Conservation (phyloP, 2,113 vertebrate species). For the Pollachius pollachius region DNA sequence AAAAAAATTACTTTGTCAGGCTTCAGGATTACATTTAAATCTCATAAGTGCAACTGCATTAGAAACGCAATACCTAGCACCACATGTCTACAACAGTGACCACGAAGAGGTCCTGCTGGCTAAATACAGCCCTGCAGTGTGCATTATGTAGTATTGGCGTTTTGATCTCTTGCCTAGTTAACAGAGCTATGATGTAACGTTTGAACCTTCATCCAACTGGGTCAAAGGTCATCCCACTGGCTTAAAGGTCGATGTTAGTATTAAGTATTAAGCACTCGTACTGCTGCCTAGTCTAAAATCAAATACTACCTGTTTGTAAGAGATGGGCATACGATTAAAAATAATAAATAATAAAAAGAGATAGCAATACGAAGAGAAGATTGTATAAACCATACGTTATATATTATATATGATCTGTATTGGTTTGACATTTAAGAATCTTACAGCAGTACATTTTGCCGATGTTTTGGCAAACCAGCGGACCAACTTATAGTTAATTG, state of each 20-base stretch:
- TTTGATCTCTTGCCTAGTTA: conserved; percentile 76
- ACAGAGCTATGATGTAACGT: conserved; percentile 47
- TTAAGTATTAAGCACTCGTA: not conserved
- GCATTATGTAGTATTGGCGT: conserved; percentile 78
- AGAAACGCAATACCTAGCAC: conserved; percentile 45
- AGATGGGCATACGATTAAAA: not conserved
- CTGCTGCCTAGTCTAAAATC: not conserved
- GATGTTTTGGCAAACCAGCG: too few species aligned
- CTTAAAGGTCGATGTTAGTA: conserved; percentile 25
- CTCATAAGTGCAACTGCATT: conserved; percentile 22
- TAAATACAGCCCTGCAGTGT: conserved; percentile 58
- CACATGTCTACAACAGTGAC: conserved; percentile 51
- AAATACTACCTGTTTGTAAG: not conserved
- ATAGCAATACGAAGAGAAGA: not conserved
- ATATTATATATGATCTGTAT: too few species aligned
- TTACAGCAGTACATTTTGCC: too few species aligned
- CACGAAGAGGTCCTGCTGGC: conserved; percentile 34
- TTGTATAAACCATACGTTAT: too few species aligned
- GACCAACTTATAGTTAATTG: not conserved
- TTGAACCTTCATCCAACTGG: conserved; percentile 49
- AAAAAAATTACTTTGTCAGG: too few species aligned
- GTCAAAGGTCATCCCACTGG: conserved; percentile 10
- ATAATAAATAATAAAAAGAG: not conserved
- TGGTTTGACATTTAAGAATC: too few species aligned
- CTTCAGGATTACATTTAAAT: too few species aligned